These are phyloP conservation scores for Scaptomyza graminum DNA, from an alignment of 1,140 invertebrate species.

Conservation along the genomic window DNA sequence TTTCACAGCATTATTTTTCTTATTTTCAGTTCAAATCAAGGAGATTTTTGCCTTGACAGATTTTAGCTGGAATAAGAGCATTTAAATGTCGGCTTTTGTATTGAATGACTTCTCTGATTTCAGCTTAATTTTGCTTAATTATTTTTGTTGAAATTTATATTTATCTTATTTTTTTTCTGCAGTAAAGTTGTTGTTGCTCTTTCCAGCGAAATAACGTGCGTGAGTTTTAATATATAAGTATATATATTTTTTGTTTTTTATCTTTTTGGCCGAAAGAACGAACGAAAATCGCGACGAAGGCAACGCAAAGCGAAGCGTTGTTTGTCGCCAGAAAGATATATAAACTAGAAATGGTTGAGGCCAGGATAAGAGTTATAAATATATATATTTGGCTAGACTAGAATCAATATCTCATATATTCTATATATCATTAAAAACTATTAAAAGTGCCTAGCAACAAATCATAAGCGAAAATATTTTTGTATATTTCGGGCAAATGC, in stretches of 20 bases:
- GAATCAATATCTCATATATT: too few species aligned
- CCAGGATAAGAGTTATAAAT: too few species aligned
- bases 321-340: slow-evolving; percentile 41
- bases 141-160: slow-evolving; percentile 72
- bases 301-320: slow-evolving; percentile 16
- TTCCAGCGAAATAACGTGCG: slow-evolving; percentile 74
- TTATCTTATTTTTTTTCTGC: neutral
- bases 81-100: slow-evolving; percentile 10
- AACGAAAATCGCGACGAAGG: neutral
- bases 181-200: slow-evolving; percentile 41
- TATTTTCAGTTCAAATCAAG: neutral
- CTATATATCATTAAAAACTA: too few species aligned
- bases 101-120: slow-evolving; percentile 6
- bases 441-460: slow-evolving; percentile 11
- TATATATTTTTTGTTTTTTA: slow-evolving; percentile 40
- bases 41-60: too few species aligned
- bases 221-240: slow-evolving; percentile 57
- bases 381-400: too few species aligned
- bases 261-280: neutral
- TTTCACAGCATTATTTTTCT: slow-evolving; percentile 7
- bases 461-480: slow-evolving; percentile 25
- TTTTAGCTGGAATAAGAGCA: neutral
- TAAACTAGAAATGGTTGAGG: neutral
- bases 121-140: slow-evolving; percentile 55
- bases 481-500: slow-evolving; percentile 43